Evolutionary conservation across 2,888 invertebrate genomes (phyloP), one percentile per base, ranked within the genome.

Genomic region (Rhagium mordax): DNA sequence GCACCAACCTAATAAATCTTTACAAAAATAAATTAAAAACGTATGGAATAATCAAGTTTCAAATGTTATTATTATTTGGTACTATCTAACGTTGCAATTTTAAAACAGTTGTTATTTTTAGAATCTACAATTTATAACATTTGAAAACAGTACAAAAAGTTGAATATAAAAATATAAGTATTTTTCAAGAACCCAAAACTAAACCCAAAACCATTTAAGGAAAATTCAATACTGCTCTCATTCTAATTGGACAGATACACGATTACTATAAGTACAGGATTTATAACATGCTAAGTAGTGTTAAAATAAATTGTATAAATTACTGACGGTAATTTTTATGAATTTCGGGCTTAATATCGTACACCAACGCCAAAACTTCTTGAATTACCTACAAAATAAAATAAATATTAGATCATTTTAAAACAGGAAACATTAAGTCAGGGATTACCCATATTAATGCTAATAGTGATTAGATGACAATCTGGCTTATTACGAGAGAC

Each of bases 341-440:
- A 81, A 98, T 91, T 88, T 97, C 95, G 3, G 98, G 97, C 88
- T 95, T 94, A 87, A 98, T 97, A 86, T 96, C 94, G 87, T 96
- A 96, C 57, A 98, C 97, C 88, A 95, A 90, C 79, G 92, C 91
- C 86, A 98, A 90, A 82, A 98, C 91, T 84, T 95, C 94, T 77
- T 90, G 87, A 86, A 96, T 94, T 33, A 96, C 94, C 94, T 94
- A 89, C 5, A 88, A 89, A 78, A 51, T 2, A 51, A 48, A 48
- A 20, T 6, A 20, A 51, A 20, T 41, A 13, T 33, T 10, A 15
- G 13, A 20, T 10, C 13, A 18, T 51, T 10, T 49, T 49, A 16
- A 49, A 49, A 49, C 15, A n/a, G n/a, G n/a, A n/a, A n/a, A n/a
- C n/a, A n/a, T n/a, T n/a, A n/a, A n/a, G n/a, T n/a, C n/a, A n/a